phyloP scores from a whole-genome alignment of 2,113 vertebrate genomes.

The Saccopteryx bilineata region DNA sequence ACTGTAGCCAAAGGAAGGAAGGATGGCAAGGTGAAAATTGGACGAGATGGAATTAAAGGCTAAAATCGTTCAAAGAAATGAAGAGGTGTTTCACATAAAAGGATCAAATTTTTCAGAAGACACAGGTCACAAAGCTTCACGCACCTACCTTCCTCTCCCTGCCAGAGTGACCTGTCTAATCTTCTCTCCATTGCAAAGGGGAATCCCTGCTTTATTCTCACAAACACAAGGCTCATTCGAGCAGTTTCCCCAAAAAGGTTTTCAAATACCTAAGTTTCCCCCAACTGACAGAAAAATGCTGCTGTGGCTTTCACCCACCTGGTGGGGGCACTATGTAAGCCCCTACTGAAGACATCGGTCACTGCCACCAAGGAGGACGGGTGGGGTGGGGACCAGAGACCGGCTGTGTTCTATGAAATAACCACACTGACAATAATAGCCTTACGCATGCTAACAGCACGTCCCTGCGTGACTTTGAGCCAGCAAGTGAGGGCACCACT shows the following conservation, averaged over 20 bases:
- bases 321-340: not conserved
- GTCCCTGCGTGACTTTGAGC: not conserved
- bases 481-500: not conserved
- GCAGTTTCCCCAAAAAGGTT: slow-evolving; percentile 3
- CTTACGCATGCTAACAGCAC: not conserved
- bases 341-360: not conserved
- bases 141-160: not conserved
- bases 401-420: not conserved
- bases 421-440: not conserved
- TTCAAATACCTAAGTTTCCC: slow-evolving; percentile 53
- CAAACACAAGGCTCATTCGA: not conserved
- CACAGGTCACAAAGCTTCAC: not conserved
- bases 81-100: not conserved
- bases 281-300: slow-evolving; percentile 3
- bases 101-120: not conserved
- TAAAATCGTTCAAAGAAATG: not conserved
- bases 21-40: not conserved
- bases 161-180: not conserved
- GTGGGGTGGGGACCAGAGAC: not conserved
- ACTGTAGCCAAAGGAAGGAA: not conserved
- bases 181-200: not conserved
- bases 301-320: not conserved
- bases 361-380: not conserved
- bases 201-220: not conserved
- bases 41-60: not conserved